Base-by-base conservation (phyloP, 1,140 invertebrate genomes). In the Drosophila micromelanica region DNA sequence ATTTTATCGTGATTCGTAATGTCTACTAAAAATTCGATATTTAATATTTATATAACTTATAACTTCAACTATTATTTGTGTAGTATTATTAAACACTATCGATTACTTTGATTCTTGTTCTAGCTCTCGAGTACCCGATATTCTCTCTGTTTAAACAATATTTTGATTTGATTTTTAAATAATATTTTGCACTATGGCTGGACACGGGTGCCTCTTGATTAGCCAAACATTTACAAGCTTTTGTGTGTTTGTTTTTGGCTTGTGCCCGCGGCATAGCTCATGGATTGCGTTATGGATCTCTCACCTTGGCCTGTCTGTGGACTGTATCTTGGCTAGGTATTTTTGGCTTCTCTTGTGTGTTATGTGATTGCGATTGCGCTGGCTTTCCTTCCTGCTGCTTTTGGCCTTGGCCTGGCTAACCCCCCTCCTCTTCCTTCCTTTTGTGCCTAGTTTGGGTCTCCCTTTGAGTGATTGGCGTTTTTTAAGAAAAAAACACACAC, bases 341-440 rank as follows among this genome's bases (percentile, higher is more conserved):
- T 63, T 69, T 62, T 52, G 12, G 46, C 46, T 30, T 30, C n/a
- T 12, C 7, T 56, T 54, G n/a, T 55, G 8, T 45, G 35, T 46
- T 60, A 57, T 61, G 38, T 52, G 48, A 54, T 8, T 49, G 13
- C 65, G 64, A 57, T 72, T 70, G 59, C 67, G 60, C 59, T 71
- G 61, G 48, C 51, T 72, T 78, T 76, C 73, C 68, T 80, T 85
- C 80, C 81, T 85, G 81, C 80, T 84, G 80, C 35, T 80, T 77
- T 77, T 67, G 77, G 80, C 81, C 80, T 84, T 84, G 80, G 79
- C 75, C 79, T 73, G 78, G 56, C 75, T 67, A 45, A 23, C 35
- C 45, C 42, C 45, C 38, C 20, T 3, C 32, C 11, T 17, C 15
- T 5, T 35, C n/a, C 11, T 1, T 40, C 8, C 30, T 8, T 32